A percentile compares a stretch with the other conserved stretches of the same genome.
These are phyloP conservation scores for Dione vanillae DNA, from an alignment of 2,888 invertebrate species.

Conservation along the genomic window DNA sequence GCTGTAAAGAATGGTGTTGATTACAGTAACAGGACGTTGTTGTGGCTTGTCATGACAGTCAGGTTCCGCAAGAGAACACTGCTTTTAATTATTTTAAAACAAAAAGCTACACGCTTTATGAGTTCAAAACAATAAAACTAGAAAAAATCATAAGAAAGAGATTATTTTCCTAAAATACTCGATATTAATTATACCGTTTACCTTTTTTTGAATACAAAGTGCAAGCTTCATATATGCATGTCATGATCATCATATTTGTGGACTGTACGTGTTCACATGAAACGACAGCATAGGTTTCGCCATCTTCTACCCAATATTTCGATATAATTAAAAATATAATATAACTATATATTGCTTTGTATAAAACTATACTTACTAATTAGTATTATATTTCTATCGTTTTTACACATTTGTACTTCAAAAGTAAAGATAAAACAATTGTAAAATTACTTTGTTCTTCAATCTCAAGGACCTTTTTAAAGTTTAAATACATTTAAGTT, in stretches of 20 bases:
- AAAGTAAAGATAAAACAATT: no score
- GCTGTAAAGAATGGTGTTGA: slow-evolving; percentile 62
- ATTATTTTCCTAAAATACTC: not conserved
- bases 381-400: no score
- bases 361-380: no score
- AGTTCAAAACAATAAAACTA: slow-evolving; percentile 52
- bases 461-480: no score
- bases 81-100: slow-evolving; percentile 57
- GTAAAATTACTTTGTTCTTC: no score
- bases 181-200: not conserved
- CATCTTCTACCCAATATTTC: not conserved
- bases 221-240: not conserved
- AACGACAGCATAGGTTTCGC: slow-evolving; percentile 5
- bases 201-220: no score
- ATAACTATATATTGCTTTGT: no score
- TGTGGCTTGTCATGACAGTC: slow-evolving; percentile 60
- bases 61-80: slow-evolving; percentile 72
- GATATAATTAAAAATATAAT: not conserved
- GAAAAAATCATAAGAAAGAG: slow-evolving; percentile 22
- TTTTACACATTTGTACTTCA: no score
- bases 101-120: slow-evolving; percentile 74
- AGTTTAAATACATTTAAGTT: no score
- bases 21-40: slow-evolving; percentile 62
- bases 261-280: slow-evolving; percentile 4
- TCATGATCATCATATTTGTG: slow-evolving; percentile 3